Base-by-base conservation (phyloP, 1,140 invertebrate species). In the Sitophilus oryzae region DNA sequence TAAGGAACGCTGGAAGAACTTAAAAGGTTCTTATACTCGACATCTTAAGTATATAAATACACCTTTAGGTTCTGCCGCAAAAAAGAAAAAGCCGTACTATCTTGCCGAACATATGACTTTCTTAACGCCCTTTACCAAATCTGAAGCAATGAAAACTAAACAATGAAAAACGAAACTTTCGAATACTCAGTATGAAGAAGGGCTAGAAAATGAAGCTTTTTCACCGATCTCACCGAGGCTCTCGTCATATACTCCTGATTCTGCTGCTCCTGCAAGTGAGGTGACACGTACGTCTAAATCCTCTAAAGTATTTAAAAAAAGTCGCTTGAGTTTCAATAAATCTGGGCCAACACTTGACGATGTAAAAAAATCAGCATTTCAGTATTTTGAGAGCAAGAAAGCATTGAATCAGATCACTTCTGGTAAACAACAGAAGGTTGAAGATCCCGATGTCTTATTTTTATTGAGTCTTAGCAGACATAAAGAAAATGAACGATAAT, bases 71-170 rank as follows among this genome's bases (percentile, higher is more conserved):
- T 43, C 41, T 43, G 41, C 41, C 20, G 41, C 41, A 43, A 40
- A 40, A 40, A 40, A 40, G 37, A 40, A 40, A 40, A 40, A 40
- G 37, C 37, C 37, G 37, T 40, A 43, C 41, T 43, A 43, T 43
- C 41, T 43, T 43, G 41, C 41, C 3, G 20, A 43, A 43, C 18
- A 43, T 43, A 43, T 19, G 41, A 43, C 41, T 6, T 43, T 43
- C 16, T 43, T 43, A 19, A n/a, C 14, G 36, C 36, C n/a, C n/a
- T n/a, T n/a, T n/a, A n/a, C n/a, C n/a, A n/a, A n/a, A n/a, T n/a
- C n/a, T n/a, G n/a, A 5, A 10, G 37, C 37, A 40, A 40, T 16
- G 15, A 40, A 40, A 40, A 40, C 21, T 19, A 43, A 19, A 43
- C 21, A 43, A 20, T 43, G 18, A 43, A 38, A 5, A n/a, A 15